These are phyloP conservation scores for Callipepla californica DNA, from an alignment of 2,113 vertebrate species.

Conservation along the genomic window DNA sequence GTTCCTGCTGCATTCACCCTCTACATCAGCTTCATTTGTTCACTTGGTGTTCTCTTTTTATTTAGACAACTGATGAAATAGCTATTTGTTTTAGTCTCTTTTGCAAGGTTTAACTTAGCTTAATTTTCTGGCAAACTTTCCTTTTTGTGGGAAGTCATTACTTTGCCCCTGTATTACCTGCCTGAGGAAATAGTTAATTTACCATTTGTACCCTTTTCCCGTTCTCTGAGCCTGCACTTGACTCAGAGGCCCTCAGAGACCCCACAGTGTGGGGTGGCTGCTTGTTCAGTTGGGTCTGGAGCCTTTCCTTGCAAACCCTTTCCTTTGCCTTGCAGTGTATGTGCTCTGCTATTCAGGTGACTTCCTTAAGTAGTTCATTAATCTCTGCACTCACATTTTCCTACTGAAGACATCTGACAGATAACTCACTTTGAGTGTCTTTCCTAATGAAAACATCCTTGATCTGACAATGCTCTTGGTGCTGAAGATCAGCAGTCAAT, in stretches of 20 bases:
- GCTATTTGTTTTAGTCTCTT: slow-evolving; percentile 39
- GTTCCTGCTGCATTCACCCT: not conserved
- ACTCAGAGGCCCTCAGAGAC: not conserved
- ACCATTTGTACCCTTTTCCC: not conserved
- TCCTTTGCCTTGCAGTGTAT: not conserved
- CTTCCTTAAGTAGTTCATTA: slow-evolving; percentile 42
- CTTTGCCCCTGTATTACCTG: not conserved
- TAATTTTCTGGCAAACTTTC: slow-evolving; percentile 45
- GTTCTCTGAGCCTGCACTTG: not conserved
- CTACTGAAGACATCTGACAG: slow-evolving; percentile 15
- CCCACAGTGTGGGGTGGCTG: not conserved
- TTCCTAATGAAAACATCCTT: slow-evolving; percentile 30
- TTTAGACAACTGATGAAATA: slow-evolving; percentile 30
- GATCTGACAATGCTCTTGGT: not conserved
- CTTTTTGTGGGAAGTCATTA: not conserved
- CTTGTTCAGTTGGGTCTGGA: not conserved
- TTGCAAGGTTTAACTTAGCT: slow-evolving; percentile 10
- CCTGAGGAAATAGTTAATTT: not conserved
- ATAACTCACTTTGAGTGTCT: not conserved
- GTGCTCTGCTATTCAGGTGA: not conserved
- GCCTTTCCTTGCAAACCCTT: not conserved
- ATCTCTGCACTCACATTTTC: not conserved
- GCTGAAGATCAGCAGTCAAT: not conserved
- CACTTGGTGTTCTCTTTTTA: not conserved
- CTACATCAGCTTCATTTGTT: not conserved